A percentile compares a stretch with the other conserved stretches of the same genome.
These are phyloP conservation scores for Chloroceryle amazona DNA, from an alignment of 2,797 vertebrate genomes.

Conservation along the genomic window DNA sequence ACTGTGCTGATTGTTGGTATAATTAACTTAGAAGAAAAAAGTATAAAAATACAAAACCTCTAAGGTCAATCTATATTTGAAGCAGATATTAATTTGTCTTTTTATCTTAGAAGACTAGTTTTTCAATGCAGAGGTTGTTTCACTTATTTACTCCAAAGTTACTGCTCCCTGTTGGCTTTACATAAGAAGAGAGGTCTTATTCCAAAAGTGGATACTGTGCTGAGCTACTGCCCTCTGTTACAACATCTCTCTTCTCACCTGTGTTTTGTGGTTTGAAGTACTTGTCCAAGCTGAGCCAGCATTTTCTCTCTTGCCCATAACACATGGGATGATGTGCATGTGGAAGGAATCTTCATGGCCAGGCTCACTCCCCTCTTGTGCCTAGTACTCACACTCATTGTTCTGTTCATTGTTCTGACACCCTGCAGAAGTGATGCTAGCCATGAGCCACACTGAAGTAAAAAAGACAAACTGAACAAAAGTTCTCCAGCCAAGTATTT, in stretches of 20 bases:
- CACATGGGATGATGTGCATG: fast-evolving
- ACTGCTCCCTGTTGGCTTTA: neutral
- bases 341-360: neutral
- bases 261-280: neutral
- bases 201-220: neutral
- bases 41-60: neutral
- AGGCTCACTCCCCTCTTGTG: neutral
- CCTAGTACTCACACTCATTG: fast-evolving
- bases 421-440: fast-evolving
- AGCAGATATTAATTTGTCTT: neutral
- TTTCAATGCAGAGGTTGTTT: neutral
- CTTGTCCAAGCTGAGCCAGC: neutral
- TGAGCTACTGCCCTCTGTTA: neutral
- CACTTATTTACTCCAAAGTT: neutral
- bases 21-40: neutral
- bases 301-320: neutral
- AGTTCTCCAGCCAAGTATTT: neutral
- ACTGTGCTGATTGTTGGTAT: neutral
- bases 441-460: neutral
- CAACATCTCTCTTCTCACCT: neutral
- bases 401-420: neutral
- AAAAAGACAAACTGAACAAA: neutral
- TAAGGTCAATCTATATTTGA: neutral
- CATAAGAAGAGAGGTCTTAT: neutral
- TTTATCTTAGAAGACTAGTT: neutral